Evolutionary conservation across 2,113 vertebrate species (phyloP), one percentile per base, ranked within the genome.

Genomic region (Microcebus jonahi): DNA sequence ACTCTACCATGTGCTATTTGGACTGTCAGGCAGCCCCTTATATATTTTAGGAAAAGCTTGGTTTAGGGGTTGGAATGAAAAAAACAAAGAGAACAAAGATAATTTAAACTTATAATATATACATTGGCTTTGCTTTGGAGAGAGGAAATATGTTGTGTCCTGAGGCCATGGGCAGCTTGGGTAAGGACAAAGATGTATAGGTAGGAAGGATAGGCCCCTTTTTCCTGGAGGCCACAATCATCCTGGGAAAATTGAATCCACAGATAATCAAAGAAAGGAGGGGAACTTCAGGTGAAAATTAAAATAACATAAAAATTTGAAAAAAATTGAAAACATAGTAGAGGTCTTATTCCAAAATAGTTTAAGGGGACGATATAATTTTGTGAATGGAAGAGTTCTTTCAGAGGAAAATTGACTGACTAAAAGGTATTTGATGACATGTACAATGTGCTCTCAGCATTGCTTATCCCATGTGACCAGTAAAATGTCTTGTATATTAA

Each of bases 81-180:
- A 91, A 27, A 61, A 25, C 25, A 27, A 27, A 61, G 11, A 71
- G 11, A 71, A 45, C 6, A 67, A 65, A 27, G 11, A 82, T 18
- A 94, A 59, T 76, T 88, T 88, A 63, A 76, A 88, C 83, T 70
- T 17, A 55, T 61, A 70, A 76, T 82, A 87, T 50, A 93, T 59
- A 90, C 39, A 42, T 53, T 67, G 55, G 34, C 36, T 88, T 63
- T 31, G 0, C 63, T 73, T 53, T 81, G 59, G 25, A n/a, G 34
- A 82, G 6, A 14, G 39, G 45, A 42, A 90, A 85, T 39, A 45
- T 73, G 17, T 80, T 73, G 65, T 59, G 9, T 55, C 45, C n/a
- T 39, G 36, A 68, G 17, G 31, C 36, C 50, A 86, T 20, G 48
- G 15, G 2, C 17, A 55, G 29, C n/a, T 53, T 76, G 29, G 13